Base-by-base conservation (phyloP, 2,797 vertebrate species). In the Eulemur coronatus region DNA sequence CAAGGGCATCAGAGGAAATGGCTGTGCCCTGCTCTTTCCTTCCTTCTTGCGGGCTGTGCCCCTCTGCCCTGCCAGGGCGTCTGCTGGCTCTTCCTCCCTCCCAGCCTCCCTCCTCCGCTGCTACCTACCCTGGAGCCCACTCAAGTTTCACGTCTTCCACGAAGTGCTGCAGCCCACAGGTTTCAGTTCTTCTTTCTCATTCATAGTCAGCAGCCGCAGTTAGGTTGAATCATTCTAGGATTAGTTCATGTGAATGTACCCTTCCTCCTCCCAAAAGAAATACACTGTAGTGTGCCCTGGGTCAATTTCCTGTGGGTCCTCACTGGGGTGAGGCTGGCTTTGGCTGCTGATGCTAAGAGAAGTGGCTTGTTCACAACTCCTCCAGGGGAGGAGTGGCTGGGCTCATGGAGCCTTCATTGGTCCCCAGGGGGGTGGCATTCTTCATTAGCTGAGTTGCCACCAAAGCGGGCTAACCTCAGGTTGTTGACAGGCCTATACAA, bases 201-300 rank as follows among this genome's bases (percentile, higher is more conserved):
- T 95, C 73, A 59, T 28, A 41, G 80, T 84, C 94, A 95, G 91
- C 93, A 85, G 82, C 91, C 43, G 18, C 94, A 92, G 70, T 85
- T 6, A 79, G 89, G 50, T 55, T 92, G 96, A 91, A 79, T 97
- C 97, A 96, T 91, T 96, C 95, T 89, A 81, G 89, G 95, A 79
- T 91, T 84, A 38, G 78, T 89, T 85, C 82, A 26, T 57, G 72
- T 69, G 87, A 94, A 55, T n/a, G 67, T 81, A 43, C 18, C 20
- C 50, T 57, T 41, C 41, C 43, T 61, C 26, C 91, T 11, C 12
- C 0, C 35, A 35, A 28, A 9, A 61, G n/a, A 92, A 46, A 20
- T 4, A 63, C 73, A 89, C 28, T 12, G 2, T 18, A 20, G 22
- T 14, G 18, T 48, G 48, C 59, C 0, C 0, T 38, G 81, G 22